phyloP scores from a whole-genome alignment of 2,797 vertebrate species.

The Tachyglossus aculeatus region DNA sequence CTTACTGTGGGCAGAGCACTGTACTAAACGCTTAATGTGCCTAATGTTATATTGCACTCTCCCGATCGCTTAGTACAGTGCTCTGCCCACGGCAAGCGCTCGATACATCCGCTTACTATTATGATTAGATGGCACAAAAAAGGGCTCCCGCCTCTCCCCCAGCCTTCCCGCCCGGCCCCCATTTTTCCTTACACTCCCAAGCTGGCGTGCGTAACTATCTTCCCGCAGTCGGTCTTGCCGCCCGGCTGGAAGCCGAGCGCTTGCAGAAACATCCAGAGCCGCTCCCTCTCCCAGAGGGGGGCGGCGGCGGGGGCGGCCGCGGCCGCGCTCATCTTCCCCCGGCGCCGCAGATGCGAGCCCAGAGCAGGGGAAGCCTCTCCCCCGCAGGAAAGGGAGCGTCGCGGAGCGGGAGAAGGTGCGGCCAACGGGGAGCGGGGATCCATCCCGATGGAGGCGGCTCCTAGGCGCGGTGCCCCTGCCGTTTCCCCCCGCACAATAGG shows the following conservation, averaged over 20 bases:
- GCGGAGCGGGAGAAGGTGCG: background rate
- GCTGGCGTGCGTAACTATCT: slow-evolving; percentile 59
- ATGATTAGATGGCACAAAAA: background rate
- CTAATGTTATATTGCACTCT: too few relatives aligned
- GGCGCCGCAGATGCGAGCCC: too few relatives aligned
- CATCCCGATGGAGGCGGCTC: accelerated
- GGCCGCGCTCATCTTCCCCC: slow-evolving; percentile 14
- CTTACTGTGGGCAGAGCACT: too few relatives aligned
- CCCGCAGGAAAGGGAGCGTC: background rate
- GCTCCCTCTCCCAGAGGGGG: slow-evolving; percentile 22
- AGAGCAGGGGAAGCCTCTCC: too few relatives aligned
- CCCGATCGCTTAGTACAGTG: background rate
- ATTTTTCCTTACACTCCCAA: slow-evolving; percentile 75
- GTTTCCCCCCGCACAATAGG: background rate
- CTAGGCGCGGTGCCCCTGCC: background rate
- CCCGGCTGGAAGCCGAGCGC: slow-evolving; percentile 78
- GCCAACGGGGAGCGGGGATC: too few relatives aligned
- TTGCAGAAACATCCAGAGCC: slow-evolving; percentile 81
- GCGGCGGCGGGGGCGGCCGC: accelerated
- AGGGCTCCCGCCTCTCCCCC: accelerated
- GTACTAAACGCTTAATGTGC: too few relatives aligned
- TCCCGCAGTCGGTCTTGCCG: background rate
- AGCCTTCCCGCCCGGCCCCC: background rate
- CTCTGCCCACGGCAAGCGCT: background rate
- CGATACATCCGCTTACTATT: background rate